These are phyloP conservation scores for Camptogramma bilineatum DNA, from an alignment of 2,888 invertebrate genomes.

Conservation along the genomic window DNA sequence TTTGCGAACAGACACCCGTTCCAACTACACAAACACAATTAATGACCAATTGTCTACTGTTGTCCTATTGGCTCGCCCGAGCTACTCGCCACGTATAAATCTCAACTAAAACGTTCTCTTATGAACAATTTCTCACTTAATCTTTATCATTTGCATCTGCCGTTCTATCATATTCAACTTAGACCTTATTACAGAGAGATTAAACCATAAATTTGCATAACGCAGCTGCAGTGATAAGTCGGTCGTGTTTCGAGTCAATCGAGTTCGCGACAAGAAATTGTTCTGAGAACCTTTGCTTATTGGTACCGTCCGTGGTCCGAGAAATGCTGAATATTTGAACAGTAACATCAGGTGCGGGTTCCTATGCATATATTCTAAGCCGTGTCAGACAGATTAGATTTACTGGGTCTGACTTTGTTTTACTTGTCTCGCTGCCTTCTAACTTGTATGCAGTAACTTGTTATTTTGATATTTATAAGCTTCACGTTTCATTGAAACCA, in stretches of 20 bases:
- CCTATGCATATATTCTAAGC: conserved; percentile 36
- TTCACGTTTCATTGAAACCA: conserved; percentile 13
- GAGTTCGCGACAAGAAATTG: conserved; percentile 65
- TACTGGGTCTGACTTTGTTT: conserved; percentile 25
- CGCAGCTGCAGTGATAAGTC: conserved; percentile 45
- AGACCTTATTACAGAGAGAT: conserved; percentile 55
- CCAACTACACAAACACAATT: conserved; percentile 72
- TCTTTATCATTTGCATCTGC: conserved; percentile 58
- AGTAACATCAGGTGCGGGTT: conserved; percentile 49
- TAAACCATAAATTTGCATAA: conserved; percentile 59
- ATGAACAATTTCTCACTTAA: conserved; percentile 75
- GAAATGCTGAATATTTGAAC: conserved; percentile 70
- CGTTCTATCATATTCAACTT: conserved; percentile 41
- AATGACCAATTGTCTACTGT: conserved; percentile 72
- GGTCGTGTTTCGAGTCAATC: conserved; percentile 62
- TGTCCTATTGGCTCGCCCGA: conserved; percentile 55
- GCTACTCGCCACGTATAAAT: conserved; percentile 71
- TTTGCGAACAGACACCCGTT: conserved; percentile 61
- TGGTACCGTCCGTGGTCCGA: conserved; percentile 61
- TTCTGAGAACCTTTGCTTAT: conserved; percentile 71
- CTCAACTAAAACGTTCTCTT: conserved; percentile 72
- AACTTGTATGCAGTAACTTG: conserved; percentile 15
- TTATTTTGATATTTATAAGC: not conserved
- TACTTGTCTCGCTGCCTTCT: conserved; percentile 15
- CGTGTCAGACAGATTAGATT: conserved; percentile 33